phyloP scores from a whole-genome alignment of 2,113 vertebrate genomes.

The Marcusenius ussheri region DNA sequence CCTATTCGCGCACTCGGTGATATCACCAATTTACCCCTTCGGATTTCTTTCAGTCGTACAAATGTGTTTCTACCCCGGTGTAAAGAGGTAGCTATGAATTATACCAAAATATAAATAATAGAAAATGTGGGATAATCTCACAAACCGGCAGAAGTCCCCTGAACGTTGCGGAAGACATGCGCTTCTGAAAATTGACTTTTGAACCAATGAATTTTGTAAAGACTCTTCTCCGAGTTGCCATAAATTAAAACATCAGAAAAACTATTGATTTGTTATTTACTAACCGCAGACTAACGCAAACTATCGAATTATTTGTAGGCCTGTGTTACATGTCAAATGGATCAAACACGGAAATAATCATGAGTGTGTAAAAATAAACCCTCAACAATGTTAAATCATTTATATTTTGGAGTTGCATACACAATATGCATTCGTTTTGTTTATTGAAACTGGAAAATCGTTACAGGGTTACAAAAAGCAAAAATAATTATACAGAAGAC shows the following conservation, averaged over 20 bases:
- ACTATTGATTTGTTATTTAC: background rate
- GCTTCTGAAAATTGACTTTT: background rate
- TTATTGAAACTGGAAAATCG: slow-evolving; percentile 4
- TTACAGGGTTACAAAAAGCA: background rate
- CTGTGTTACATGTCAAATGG: background rate
- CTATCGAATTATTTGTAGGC: background rate
- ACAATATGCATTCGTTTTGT: background rate
- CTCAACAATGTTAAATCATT: background rate
- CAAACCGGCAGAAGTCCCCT: background rate
- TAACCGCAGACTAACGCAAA: background rate
- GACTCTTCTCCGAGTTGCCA: background rate
- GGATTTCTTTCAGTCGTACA: background rate
- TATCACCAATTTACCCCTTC: background rate
- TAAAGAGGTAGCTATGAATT: background rate
- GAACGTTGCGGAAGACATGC: background rate
- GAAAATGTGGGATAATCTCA: background rate
- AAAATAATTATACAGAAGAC: background rate
- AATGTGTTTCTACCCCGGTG: background rate
- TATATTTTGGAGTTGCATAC: background rate
- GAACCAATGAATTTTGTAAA: background rate
- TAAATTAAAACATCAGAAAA: background rate
- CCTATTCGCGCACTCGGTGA: background rate
- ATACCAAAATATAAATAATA: background rate
- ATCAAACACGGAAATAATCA: background rate
- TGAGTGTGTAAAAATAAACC: background rate